Conservation (phyloP, 2,888 invertebrate species). For the Taenaris catops region DNA sequence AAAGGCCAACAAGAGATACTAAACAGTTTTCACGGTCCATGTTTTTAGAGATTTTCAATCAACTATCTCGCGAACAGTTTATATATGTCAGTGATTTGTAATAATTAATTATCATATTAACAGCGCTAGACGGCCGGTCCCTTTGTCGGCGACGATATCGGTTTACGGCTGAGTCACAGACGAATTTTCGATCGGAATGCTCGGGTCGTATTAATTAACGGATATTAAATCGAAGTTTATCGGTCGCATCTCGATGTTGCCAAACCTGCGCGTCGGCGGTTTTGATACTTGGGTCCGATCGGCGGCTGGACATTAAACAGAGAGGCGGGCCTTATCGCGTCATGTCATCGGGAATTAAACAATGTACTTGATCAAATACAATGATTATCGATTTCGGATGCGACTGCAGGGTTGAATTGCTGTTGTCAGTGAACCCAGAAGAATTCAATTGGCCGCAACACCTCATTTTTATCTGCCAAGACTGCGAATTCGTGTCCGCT, state of each 20-base stretch:
- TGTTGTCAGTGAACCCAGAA: conserved; percentile 20
- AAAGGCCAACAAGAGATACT: conserved; percentile 4
- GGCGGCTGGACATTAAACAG: conserved; percentile 49
- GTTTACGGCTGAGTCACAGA: conserved; percentile 68
- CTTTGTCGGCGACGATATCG: conserved; percentile 71
- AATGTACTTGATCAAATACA: conserved; percentile 68
- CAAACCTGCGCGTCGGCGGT: conserved; percentile 68
- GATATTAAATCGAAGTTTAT: conserved; percentile 77
- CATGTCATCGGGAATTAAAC: conserved; percentile 73
- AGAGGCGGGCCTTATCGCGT: conserved; percentile 57
- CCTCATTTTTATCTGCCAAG: too few species aligned
- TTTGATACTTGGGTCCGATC: conserved; percentile 54
- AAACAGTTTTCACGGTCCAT: conserved; percentile 1
- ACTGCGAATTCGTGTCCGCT: too few species aligned
- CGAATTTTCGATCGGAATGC: conserved; percentile 67
- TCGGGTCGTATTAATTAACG: conserved; percentile 76
- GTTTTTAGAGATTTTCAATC: conserved; percentile 36
- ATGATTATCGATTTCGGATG: conserved; percentile 57
- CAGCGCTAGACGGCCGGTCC: conserved; percentile 60
- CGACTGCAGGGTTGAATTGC: conserved; percentile 14
- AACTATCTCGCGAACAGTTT: conserved; percentile 60
- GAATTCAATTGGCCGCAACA: conserved; percentile 35
- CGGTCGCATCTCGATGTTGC: conserved; percentile 72
- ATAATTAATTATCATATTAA: conserved; percentile 77
- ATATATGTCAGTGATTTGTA: conserved; percentile 54